Evolutionary conservation across 2,113 vertebrate species (phyloP).

Genomic region (Pyxicephalus adspersus): DNA sequence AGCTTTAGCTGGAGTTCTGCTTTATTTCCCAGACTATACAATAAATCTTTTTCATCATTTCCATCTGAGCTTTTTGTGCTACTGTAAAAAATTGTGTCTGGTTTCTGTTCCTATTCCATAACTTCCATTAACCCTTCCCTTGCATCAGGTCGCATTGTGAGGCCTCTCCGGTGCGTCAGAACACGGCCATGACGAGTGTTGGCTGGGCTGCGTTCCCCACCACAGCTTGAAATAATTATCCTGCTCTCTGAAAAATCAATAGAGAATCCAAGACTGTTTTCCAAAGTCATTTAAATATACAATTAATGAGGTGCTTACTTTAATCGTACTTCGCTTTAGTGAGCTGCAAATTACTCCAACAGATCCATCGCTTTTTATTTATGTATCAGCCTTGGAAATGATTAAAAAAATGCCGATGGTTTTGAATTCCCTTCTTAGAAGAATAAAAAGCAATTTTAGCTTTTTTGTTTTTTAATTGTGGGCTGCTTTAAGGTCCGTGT

Average conservation of each 20-base stretch:
- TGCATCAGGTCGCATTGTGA: background rate
- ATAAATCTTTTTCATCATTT: constrained; percentile 4
- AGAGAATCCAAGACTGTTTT: constrained; percentile 1
- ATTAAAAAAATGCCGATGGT: background rate
- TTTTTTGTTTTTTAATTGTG: background rate
- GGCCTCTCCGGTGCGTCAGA: constrained; percentile 1
- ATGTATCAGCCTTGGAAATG: constrained; percentile 6
- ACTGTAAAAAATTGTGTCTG: background rate
- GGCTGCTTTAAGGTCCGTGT: background rate
- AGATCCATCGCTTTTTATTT: constrained; percentile 5
- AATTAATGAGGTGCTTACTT: constrained; percentile 32
- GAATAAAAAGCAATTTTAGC: background rate
- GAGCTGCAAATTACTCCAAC: constrained; percentile 1
- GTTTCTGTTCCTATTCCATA: background rate
- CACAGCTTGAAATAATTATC: constrained; percentile 25
- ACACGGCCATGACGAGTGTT: background rate
- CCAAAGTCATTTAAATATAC: background rate
- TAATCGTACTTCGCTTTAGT: constrained; percentile 1
- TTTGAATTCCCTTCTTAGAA: background rate
- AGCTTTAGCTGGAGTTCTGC: too few relatives aligned
- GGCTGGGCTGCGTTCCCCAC: background rate
- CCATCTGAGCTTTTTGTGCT: constrained; percentile 25
- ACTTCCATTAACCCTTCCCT: background rate
- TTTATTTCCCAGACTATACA: background rate
- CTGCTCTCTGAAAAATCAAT: background rate